phyloP scores from a whole-genome alignment of 1,140 invertebrate species.

The Procambarus virginalis region DNA sequence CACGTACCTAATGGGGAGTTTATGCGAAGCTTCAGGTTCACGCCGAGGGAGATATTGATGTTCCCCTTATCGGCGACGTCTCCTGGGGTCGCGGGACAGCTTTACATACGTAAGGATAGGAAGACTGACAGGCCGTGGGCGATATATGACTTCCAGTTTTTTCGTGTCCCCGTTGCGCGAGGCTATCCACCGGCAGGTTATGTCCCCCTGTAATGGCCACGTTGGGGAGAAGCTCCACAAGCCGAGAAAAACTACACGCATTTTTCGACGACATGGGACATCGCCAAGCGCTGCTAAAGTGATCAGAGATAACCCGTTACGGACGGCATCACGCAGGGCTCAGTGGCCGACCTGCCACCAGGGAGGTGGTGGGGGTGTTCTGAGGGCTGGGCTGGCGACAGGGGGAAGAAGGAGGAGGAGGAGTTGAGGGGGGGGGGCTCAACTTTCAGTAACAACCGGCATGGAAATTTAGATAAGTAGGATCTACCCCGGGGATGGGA shows the following conservation, averaged over 20 bases:
- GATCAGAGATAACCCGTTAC: constrained; percentile 29
- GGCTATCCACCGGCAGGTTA: neutral
- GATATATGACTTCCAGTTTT: constrained; percentile 10
- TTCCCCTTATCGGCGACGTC: constrained; percentile 2
- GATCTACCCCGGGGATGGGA: no score
- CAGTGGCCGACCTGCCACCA: neutral
- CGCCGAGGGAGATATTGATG: constrained; percentile 8
- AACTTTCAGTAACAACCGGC: no score
- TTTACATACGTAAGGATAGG: constrained; percentile 1
- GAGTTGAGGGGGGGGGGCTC: no score
- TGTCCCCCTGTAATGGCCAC: neutral
- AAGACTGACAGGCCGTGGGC: constrained; percentile 4
- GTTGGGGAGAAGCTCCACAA: neutral
- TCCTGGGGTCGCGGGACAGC: neutral
- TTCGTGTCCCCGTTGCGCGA: neutral
- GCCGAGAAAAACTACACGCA: constrained; percentile 22
- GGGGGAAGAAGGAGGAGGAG: neutral
- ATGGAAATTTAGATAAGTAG: no score
- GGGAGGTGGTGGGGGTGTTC: neutral
- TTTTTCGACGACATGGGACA: constrained; percentile 41
- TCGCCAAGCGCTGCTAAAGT: constrained; percentile 36
- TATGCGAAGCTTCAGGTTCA: neutral
- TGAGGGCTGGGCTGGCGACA: neutral
- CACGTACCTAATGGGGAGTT: neutral
- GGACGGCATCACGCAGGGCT: constrained; percentile 24